phyloP scores from a whole-genome alignment of 2,797 vertebrate genomes.

The Sebastes flavidus region DNA sequence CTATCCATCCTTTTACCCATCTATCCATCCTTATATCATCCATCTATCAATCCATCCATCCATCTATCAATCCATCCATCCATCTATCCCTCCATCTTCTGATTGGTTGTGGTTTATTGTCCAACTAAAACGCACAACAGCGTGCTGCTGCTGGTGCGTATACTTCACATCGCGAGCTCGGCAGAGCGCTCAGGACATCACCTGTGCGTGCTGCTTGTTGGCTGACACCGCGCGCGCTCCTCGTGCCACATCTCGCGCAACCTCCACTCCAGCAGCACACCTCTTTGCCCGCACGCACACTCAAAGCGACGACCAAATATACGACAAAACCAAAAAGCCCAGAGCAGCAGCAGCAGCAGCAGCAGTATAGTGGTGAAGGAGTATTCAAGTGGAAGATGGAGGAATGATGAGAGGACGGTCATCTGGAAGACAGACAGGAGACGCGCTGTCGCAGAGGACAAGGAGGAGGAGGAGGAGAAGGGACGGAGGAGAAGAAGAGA shows the following conservation, averaged over 20 bases:
- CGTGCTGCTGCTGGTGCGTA: background rate
- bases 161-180: conserved; percentile 30
- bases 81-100: background rate
- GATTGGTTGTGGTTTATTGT: conserved; percentile 15
- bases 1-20: background rate
- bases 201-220: conserved; percentile 20
- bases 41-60: too few species aligned
- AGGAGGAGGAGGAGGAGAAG: conserved; percentile 3
- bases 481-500: conserved; percentile 1
- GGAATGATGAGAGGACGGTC: conserved; percentile 29
- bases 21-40: too few species aligned
- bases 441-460: conserved; percentile 55
- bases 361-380: background rate
- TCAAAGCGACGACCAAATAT: background rate
- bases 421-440: conserved; percentile 23
- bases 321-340: background rate
- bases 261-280: background rate
- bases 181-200: background rate
- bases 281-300: background rate
- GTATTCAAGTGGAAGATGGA: background rate
- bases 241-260: conserved; percentile 3
- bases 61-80: too few species aligned
- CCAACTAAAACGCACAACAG: conserved; percentile 6
- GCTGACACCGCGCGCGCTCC: conserved; percentile 5
- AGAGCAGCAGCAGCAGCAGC: background rate